Evolutionary conservation across 2,888 invertebrate genomes (phyloP), one percentile per base, ranked within the genome.

Genomic region (Polia nebulosa): DNA sequence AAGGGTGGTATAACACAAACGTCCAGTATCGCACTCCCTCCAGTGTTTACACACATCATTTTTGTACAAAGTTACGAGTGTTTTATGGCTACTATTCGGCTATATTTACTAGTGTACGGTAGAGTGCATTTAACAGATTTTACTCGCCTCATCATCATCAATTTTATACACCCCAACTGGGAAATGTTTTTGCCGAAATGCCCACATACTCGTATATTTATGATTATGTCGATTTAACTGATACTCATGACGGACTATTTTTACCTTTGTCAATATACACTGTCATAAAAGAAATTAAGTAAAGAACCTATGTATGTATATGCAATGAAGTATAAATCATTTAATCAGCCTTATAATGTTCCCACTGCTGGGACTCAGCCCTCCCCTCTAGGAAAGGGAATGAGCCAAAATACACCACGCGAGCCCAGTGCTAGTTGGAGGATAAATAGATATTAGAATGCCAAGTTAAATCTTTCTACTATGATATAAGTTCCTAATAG

Each of bases 21-120:
- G 95, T 95, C 95, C 95, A 95, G 93, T 94, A 94, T 95, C 95
- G 94, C 94, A 94, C 95, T 95, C 95, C 95, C 95, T 95, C 95
- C 95, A 95, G 91, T 95, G 92, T 93, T 93, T 94, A 92, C 89
- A 95, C 92, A 94, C 93, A 90, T 89, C 84, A 90, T 91, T 94
- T 92, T 94, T 95, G 94, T 95, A 95, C 91, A 94, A 93, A 94
- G 88, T 90, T 90, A 89, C 86, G 84, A 87, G 89, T 91, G 87
- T 89, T 91, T 88, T 87, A 90, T 88, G 85, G 88, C 91, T 92
- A 88, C 87, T 89, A 88, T 88, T 91, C 87, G 88, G 87, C 90
- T 90, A 84, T 88, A 90, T 85, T 82, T 85, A 82, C 72, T 85
- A 86, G 73, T 84, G 82, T 85, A 85, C 83, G 59, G 72, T 87